phyloP scores from a whole-genome alignment of 1,140 invertebrate genomes.

The Cryptotermes secundus region DNA sequence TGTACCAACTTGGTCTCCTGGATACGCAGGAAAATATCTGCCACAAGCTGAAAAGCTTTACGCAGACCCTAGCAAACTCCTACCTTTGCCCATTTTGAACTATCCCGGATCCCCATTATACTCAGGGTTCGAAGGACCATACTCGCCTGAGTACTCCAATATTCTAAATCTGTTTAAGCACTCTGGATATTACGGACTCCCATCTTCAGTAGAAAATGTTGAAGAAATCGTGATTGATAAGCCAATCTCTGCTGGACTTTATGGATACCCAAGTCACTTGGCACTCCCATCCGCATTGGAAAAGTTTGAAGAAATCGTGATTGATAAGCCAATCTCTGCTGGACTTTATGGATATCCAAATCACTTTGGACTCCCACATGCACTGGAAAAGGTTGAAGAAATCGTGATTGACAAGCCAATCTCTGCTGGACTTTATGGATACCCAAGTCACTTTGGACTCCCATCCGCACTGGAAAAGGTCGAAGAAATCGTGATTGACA shows the following conservation, averaged over 20 bases:
- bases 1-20: too few species aligned
- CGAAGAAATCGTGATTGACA: neutral
- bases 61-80: neutral
- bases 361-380: neutral
- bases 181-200: neutral
- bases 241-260: neutral
- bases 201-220: neutral
- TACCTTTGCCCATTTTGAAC: neutral
- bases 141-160: neutral
- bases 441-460: neutral
- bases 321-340: neutral
- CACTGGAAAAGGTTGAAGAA: neutral
- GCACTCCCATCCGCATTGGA: neutral
- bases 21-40: too few species aligned
- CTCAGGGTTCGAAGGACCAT: neutral
- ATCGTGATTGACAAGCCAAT: neutral
- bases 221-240: neutral
- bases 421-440: neutral
- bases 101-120: neutral
- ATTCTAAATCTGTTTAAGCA: neutral
- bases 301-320: neutral
- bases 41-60: neutral
- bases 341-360: neutral
- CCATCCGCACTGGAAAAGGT: neutral
- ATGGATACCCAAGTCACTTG: neutral